Conservation (phyloP, 2,797 vertebrate genomes). For the Pipistrellus pipistrellus region DNA sequence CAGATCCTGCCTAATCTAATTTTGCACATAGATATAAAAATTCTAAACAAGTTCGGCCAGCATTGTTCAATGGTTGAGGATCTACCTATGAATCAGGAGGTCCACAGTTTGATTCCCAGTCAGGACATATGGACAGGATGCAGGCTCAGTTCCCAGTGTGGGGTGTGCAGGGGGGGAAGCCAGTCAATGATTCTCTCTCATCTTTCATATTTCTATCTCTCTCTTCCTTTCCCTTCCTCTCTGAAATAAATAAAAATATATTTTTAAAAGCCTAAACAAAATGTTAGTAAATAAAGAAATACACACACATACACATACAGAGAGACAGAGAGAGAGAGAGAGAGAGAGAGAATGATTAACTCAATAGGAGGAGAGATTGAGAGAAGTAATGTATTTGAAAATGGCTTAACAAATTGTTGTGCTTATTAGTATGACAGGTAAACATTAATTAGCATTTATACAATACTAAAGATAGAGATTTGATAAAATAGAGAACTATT, state of each 20-base stretch:
- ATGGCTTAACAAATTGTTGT: background rate
- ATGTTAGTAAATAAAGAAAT: background rate
- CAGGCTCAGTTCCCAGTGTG: no score
- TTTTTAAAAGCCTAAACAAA: background rate
- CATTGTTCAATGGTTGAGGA: no score
- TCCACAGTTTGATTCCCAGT: no score
- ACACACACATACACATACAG: no score
- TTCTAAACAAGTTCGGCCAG: background rate
- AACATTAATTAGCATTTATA: background rate
- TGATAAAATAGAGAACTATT: background rate
- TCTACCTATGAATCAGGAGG: no score
- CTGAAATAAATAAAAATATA: no score
- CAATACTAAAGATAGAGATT: background rate
- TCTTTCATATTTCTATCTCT: no score
- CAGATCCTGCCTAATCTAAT: background rate
- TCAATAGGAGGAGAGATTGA: background rate
- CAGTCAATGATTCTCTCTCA: no score
- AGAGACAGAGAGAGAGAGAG: background rate
- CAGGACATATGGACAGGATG: no score
- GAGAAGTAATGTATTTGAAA: background rate
- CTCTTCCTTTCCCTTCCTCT: no score
- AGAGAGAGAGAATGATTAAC: background rate
- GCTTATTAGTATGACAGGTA: background rate
- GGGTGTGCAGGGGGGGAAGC: no score
- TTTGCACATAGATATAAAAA: background rate